These are phyloP conservation scores for Ceyx cyanopectus DNA, from an alignment of 2,113 vertebrate species.

Conservation along the genomic window DNA sequence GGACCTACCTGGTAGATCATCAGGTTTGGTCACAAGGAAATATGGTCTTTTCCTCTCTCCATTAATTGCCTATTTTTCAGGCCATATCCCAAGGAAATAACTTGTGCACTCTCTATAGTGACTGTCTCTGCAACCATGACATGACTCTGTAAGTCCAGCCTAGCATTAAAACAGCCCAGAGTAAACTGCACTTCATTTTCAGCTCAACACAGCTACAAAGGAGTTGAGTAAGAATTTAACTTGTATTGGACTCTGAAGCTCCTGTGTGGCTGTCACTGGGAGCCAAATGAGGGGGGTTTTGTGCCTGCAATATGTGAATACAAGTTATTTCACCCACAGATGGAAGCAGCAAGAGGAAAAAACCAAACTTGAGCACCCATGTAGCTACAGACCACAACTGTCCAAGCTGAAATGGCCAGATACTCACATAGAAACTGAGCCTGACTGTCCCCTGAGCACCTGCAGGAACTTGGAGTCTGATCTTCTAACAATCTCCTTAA, in stretches of 20 bases:
- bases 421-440: too few species aligned
- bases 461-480: rapidly evolving
- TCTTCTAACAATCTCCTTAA: not conserved
- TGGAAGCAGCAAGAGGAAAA: not conserved
- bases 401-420: not conserved
- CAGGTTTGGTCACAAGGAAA: not conserved
- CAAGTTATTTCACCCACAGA: not conserved
- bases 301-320: not conserved
- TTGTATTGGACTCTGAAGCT: not conserved
- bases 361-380: not conserved
- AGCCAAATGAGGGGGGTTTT: not conserved
- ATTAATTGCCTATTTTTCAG: not conserved
- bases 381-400: not conserved
- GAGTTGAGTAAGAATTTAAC: not conserved
- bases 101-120: not conserved
- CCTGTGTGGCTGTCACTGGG: not conserved
- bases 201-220: not conserved
- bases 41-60: not conserved
- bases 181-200: not conserved
- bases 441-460: not conserved
- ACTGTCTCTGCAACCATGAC: not conserved
- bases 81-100: not conserved
- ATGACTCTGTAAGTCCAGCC: not conserved
- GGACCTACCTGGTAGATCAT: too few species aligned
- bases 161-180: not conserved